These are phyloP conservation scores for Eupeodes luniger DNA, from an alignment of 2,888 invertebrate species.

Conservation along the genomic window DNA sequence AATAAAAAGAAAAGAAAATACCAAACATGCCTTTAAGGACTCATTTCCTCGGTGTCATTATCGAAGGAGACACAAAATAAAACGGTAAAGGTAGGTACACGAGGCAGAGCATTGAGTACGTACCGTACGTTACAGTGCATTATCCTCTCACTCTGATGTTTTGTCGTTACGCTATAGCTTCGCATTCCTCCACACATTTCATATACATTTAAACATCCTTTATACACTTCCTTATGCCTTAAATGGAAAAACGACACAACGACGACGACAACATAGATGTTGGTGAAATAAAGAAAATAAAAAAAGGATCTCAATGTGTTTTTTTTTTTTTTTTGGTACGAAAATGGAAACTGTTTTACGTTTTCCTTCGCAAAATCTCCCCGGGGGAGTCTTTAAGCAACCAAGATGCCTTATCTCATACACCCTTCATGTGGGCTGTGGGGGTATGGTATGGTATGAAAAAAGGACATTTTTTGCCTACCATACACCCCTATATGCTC, in stretches of 20 bases:
- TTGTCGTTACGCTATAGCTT: conserved; percentile 7
- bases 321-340: conserved; percentile 32
- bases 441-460: conserved; percentile 22
- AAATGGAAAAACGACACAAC: not conserved
- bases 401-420: conserved; percentile 47
- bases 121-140: conserved; percentile 49
- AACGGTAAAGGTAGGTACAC: conserved; percentile 47
- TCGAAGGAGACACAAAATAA: conserved; percentile 59
- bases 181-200: conserved; percentile 35
- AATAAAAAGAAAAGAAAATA: conserved; percentile 15
- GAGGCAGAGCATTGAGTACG: conserved; percentile 30
- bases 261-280: not conserved
- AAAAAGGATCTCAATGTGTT: conserved; percentile 45
- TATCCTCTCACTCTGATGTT: conserved; percentile 32
- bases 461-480: conserved; percentile 65
- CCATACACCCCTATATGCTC: not conserved
- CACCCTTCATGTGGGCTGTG: conserved; percentile 25
- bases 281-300: conserved; percentile 23
- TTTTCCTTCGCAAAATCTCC: conserved; percentile 72
- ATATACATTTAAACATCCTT: conserved; percentile 32
- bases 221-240: conserved; percentile 54
- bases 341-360: conserved; percentile 70
- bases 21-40: conserved; percentile 52
- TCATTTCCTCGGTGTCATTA: conserved; percentile 73
- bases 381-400: conserved; percentile 75